These are phyloP conservation scores for Diplogasteroides magnus DNA, from an alignment of 1,140 invertebrate genomes.

Conservation along the genomic window DNA sequence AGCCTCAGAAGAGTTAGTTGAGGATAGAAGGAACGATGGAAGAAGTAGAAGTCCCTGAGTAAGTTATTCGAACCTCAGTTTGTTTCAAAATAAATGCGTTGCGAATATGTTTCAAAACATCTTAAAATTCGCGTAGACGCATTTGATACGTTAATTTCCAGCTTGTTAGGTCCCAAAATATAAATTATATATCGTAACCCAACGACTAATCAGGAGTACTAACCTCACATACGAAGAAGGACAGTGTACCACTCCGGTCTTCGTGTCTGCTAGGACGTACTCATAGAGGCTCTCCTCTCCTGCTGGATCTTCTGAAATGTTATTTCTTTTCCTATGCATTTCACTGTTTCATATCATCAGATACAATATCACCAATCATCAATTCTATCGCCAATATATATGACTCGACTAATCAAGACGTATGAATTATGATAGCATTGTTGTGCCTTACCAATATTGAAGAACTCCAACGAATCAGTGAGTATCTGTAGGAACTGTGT, in stretches of 20 bases:
- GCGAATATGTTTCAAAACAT: conserved; percentile 24
- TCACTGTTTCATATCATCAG: no score
- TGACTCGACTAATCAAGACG: no score
- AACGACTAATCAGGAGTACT: no score
- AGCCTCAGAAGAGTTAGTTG: conserved; percentile 89
- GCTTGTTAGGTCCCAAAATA: no score
- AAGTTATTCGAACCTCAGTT: neutral
- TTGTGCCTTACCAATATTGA: conserved; percentile 67
- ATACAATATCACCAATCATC: no score
- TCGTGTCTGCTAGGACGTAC: conserved; percentile 92
- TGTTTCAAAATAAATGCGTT: no score
- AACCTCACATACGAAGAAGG: no score
- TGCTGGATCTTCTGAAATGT: neutral
- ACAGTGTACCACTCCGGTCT: conserved; percentile 61
- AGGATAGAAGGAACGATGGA: conserved; percentile 94
- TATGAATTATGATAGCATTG: neutral
- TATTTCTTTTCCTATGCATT: no score
- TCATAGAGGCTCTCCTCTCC: conserved; percentile 79
- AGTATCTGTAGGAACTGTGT: conserved; percentile 94
- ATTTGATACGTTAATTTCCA: conserved; percentile 84
- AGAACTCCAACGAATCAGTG: conserved; percentile 91
- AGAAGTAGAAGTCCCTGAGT: conserved; percentile 89
- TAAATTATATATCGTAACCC: no score
- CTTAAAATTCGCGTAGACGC: conserved; percentile 39
- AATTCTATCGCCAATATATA: no score